Evolutionary conservation across 2,888 invertebrate species (phyloP), one percentile per base, ranked within the genome.

Genomic region (Ochropacha duplaris): DNA sequence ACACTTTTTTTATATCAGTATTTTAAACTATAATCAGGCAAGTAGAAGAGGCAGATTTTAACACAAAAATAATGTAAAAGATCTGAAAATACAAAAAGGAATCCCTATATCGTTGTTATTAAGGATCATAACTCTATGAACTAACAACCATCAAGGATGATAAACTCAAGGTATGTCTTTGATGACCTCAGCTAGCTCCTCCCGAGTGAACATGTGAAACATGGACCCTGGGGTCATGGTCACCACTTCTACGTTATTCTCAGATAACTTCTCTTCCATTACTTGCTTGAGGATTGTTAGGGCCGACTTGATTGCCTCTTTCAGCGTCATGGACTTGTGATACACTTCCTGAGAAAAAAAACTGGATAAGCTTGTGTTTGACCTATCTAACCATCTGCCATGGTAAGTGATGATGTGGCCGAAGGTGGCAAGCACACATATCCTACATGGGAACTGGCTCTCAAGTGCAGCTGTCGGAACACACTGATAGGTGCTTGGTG

Each of bases 241-340:
- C 86, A 98, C 98, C 67, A 99, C 97, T 93, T 99, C 99, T 56
- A 99, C 99, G 88, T 99, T 99, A 57, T 96, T 98, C 61, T 98
- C 97, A 62, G 97, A 99, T 2, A 99, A 92, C 87, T 99, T 99
- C 86, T 99, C 99, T 84, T 99, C 99, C 99, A 99, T 99, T 0
- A 99, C 99, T 91, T 99, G 99, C 86, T 99, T 99, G 22, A 99
- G 93, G 74, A 99, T 99, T 12, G 97, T 97, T 57, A 99, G 93
- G 0, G 98, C 96, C 14, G 97, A 93, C 79, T 97, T 98, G 63
- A 97, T 96, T 0, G 99, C 99, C 92, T 99, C 99, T 66, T 96
- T 95, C 55, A 99, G 87, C 0, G 97, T 98, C 97, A 99, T 98
- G 22, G 98, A 97, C 93, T 97, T 94, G 72, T 95, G 95, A 71